Evolutionary conservation across 2,113 vertebrate genomes (phyloP).

Genomic region (Todiramphus chloris): DNA sequence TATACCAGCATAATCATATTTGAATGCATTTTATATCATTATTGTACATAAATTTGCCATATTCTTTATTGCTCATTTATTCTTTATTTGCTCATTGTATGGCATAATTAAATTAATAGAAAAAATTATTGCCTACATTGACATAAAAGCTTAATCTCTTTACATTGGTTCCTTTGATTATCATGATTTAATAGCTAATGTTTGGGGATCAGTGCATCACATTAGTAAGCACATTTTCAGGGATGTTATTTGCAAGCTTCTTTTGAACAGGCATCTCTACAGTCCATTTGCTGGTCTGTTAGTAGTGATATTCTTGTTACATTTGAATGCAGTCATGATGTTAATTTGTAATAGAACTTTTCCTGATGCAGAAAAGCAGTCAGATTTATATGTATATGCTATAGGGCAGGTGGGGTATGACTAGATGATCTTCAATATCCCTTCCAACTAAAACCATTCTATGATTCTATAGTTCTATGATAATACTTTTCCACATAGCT

Average conservation of each 20-base stretch:
- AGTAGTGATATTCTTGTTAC: neutral
- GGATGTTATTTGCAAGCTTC: neutral
- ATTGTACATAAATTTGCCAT: neutral
- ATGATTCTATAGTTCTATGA: neutral
- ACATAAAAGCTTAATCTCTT: neutral
- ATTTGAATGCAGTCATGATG: neutral
- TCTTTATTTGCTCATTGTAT: neutral
- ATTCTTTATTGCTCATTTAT: neutral
- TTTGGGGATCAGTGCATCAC: neutral
- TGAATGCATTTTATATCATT: neutral
- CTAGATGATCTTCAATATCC: neutral
- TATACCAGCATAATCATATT: neutral
- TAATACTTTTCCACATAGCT: neutral
- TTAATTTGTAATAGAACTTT: neutral
- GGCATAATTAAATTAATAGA: neutral
- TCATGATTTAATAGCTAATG: neutral
- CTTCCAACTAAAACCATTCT: neutral
- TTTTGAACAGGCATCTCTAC: neutral
- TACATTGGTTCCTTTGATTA: neutral
- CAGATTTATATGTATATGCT: neutral
- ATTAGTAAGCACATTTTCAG: neutral
- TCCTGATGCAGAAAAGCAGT: neutral
- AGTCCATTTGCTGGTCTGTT: neutral
- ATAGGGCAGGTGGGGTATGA: neutral
- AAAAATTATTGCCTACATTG: neutral